A percentile compares a stretch with the other conserved stretches of the same genome.
These are phyloP conservation scores for Labrus mixtus DNA, from an alignment of 2,113 vertebrate species.

Conservation along the genomic window DNA sequence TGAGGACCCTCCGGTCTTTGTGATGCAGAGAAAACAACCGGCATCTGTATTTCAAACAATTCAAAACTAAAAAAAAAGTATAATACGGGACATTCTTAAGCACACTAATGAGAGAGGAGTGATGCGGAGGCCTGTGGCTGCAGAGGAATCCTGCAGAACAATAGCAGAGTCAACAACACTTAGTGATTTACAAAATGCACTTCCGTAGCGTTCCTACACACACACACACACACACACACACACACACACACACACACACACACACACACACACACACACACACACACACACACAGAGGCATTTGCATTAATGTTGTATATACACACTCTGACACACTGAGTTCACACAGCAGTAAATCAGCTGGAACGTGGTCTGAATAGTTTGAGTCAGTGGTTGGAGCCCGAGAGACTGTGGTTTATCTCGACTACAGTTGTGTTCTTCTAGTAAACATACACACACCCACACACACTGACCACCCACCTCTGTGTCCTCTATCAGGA, in stretches of 20 bases:
- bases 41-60: too few relatives aligned
- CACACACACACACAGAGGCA: too few relatives aligned
- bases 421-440: conserved; percentile 30
- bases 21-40: too few relatives aligned
- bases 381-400: conserved; percentile 22
- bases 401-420: conserved; percentile 41
- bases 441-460: conserved; percentile 56
- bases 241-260: too few relatives aligned
- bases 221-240: conserved; percentile 1
- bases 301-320: too few relatives aligned
- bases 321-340: not conserved
- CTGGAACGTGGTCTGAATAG: conserved; percentile 39
- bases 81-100: too few relatives aligned
- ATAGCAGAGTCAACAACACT: conserved; percentile 51
- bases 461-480: conserved; percentile 65
- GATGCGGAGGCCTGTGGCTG: conserved; percentile 24
- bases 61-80: too few relatives aligned
- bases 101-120: conserved; percentile 2
- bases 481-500: conserved; percentile 11
- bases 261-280: too few relatives aligned
- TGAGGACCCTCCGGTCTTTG: too few relatives aligned
- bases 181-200: conserved; percentile 33
- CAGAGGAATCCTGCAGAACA: conserved; percentile 51
- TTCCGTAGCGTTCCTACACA: conserved; percentile 19
- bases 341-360: conserved; percentile 49